Evolutionary conservation across 2,888 invertebrate species (phyloP).

Genomic region (Idaea biselata): DNA sequence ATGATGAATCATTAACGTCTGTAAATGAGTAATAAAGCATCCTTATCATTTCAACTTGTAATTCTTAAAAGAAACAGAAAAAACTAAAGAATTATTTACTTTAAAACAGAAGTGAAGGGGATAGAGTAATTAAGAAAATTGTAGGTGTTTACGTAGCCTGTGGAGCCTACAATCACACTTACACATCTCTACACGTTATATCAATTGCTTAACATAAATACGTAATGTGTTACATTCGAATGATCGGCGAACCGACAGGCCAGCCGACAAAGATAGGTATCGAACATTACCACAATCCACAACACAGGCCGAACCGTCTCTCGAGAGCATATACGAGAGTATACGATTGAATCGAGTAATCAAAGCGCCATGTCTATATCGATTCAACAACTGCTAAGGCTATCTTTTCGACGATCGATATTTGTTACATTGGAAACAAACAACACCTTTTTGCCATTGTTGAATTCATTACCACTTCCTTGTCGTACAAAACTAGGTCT

Average conservation of each 20-base stretch:
- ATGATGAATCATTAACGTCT: constrained; percentile 20
- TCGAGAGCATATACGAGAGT: constrained; percentile 59
- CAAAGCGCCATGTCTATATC: constrained; percentile 76
- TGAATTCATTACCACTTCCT: constrained; percentile 31
- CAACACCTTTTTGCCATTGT: constrained; percentile 45
- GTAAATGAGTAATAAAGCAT: constrained; percentile 10
- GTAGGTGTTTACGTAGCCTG: constrained; percentile 19
- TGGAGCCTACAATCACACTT: constrained; percentile 26
- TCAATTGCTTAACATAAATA: constrained; percentile 72
- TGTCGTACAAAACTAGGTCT: not conserved
- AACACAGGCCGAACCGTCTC: constrained; percentile 46
- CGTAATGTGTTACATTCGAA: constrained; percentile 64
- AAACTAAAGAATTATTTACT: not conserved
- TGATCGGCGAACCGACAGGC: constrained; percentile 63
- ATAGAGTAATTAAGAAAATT: constrained; percentile 12
- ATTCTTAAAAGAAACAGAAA: not conserved
- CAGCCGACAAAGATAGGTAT: constrained; percentile 71
- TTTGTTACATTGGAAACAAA: constrained; percentile 68
- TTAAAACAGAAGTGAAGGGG: constrained; percentile 9
- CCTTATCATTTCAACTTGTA: constrained; percentile 5
- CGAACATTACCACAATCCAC: constrained; percentile 65
- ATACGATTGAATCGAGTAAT: constrained; percentile 72
- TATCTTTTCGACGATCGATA: constrained; percentile 73
- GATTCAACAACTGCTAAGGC: constrained; percentile 69
- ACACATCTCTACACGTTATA: constrained; percentile 57